phyloP scores from a whole-genome alignment of 2,113 vertebrate species.

The Megaleporinus macrocephalus region DNA sequence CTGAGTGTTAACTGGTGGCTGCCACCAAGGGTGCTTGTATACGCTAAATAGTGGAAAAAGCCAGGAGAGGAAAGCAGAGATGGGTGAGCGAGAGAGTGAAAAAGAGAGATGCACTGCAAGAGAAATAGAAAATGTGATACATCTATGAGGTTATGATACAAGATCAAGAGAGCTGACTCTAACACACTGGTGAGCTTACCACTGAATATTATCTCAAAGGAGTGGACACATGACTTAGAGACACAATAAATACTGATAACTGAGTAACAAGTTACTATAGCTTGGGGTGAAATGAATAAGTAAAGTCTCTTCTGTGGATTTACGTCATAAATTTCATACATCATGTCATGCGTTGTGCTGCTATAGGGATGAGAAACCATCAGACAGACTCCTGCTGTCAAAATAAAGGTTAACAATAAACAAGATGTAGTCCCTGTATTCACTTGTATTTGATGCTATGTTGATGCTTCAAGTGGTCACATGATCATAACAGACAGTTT shows the following conservation, averaged over 20 bases:
- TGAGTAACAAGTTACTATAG: neutral
- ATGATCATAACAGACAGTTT: too few species aligned
- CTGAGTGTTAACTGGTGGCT: neutral
- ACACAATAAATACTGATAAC: neutral
- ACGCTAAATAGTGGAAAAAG: neutral
- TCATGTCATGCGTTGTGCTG: neutral
- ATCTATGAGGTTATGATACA: slow-evolving; percentile 4
- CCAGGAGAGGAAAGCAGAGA: neutral
- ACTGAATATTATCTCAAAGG: neutral
- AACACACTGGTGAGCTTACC: neutral
- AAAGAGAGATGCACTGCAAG: neutral
- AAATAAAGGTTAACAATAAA: too few species aligned
- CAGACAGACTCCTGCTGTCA: neutral
- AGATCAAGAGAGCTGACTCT: slow-evolving; percentile 15
- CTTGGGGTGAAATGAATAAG: neutral
- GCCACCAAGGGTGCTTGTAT: neutral
- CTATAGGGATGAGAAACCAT: neutral
- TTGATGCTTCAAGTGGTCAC: too few species aligned
- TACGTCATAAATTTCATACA: neutral
- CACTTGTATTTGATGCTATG: too few species aligned
- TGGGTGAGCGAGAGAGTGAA: neutral
- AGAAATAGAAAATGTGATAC: neutral
- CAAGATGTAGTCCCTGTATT: too few species aligned
- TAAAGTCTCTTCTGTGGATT: neutral
- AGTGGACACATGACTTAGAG: neutral